These are phyloP conservation scores for Nemotelus nigrinus DNA, from an alignment of 2,888 invertebrate species.

Conservation along the genomic window DNA sequence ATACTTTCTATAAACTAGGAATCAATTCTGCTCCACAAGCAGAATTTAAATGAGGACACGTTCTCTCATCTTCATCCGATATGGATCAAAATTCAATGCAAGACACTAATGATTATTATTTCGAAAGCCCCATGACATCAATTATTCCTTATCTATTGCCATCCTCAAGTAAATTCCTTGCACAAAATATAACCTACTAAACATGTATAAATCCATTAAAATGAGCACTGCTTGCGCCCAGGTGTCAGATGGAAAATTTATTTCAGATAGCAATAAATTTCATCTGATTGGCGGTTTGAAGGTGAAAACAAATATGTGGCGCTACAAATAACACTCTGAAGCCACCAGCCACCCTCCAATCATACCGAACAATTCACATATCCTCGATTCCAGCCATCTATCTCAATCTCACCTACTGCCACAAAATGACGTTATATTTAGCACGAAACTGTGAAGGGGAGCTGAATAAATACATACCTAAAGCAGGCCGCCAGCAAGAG, in stretches of 20 bases:
- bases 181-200: too few relatives aligned
- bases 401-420: neutral
- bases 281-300: slow-evolving; percentile 21
- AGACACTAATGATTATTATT: too few relatives aligned
- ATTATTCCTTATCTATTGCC: too few relatives aligned
- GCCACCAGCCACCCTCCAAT: neutral
- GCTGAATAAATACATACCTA: neutral
- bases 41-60: too few relatives aligned
- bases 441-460: neutral
- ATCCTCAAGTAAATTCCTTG: too few relatives aligned
- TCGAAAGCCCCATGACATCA: too few relatives aligned
- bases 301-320: neutral
- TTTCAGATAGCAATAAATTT: slow-evolving; percentile 39
- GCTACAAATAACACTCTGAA: neutral
- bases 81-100: too few relatives aligned
- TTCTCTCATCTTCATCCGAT: too few relatives aligned
- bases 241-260: slow-evolving; percentile 28
- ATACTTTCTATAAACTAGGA: too few relatives aligned
- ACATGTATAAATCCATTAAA: too few relatives aligned
- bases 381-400: neutral
- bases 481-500: neutral
- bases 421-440: neutral
- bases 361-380: slow-evolving; percentile 1
- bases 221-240: too few relatives aligned
- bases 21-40: too few relatives aligned